Conservation (phyloP, 1,140 invertebrate species). For the Caerostris extrusa region DNA sequence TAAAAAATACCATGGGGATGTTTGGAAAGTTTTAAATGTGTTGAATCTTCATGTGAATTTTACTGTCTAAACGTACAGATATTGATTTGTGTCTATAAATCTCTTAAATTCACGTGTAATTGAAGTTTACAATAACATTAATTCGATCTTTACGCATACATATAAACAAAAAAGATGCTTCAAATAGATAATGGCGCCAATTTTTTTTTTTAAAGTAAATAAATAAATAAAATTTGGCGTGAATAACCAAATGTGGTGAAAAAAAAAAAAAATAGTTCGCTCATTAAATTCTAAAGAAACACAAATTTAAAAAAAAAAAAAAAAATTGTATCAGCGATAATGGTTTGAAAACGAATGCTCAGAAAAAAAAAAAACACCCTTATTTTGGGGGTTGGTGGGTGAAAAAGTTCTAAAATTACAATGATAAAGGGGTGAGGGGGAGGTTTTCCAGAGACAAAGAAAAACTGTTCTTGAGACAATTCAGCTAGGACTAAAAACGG, state of each 20-base stretch:
- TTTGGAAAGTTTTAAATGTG: too few species aligned
- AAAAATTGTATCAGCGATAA: constrained; percentile 13
- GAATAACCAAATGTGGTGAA: neutral
- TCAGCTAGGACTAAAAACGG: constrained; percentile 41
- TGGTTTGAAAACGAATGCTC: neutral
- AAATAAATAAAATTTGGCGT: neutral
- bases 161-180: neutral
- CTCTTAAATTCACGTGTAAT: too few species aligned
- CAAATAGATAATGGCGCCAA: constrained; percentile 30
- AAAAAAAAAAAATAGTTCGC: neutral
- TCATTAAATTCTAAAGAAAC: neutral
- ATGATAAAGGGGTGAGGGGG: neutral
- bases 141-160: too few species aligned
- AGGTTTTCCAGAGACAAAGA: constrained; percentile 57
- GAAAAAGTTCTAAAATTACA: constrained; percentile 42
- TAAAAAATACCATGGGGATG: too few species aligned
- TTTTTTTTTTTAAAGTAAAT: constrained; percentile 18
- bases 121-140: too few species aligned
- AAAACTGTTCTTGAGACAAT: constrained; percentile 67
- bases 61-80: too few species aligned
- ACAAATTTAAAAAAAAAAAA: constrained; percentile 32
- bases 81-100: too few species aligned
- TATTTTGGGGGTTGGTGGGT: neutral
- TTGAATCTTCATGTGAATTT: too few species aligned
- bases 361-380: neutral